phyloP scores from a whole-genome alignment of 1,140 invertebrate species.

The Neodiprion virginianus region DNA sequence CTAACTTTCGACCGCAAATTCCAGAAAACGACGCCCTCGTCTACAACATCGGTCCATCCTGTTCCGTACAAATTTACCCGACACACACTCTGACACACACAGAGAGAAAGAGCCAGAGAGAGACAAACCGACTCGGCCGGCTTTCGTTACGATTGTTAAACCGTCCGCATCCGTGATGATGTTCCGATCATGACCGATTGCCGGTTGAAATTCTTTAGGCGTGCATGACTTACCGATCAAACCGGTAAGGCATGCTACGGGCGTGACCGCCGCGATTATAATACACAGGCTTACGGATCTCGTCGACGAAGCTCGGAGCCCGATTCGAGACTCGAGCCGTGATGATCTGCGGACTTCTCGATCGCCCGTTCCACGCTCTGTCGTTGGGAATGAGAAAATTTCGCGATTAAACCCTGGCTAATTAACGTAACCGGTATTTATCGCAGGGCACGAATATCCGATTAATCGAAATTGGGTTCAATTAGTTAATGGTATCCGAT shows the following conservation, averaged over 20 bases:
- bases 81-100: no score
- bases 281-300: neutral
- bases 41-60: no score
- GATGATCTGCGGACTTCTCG: conserved; percentile 21
- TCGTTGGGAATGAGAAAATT: neutral
- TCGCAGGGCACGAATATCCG: conserved; percentile 45
- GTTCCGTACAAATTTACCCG: no score
- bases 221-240: neutral
- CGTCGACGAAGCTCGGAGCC: conserved; percentile 11
- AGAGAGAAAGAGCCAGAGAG: neutral
- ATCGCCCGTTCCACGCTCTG: neutral
- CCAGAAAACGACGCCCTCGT: no score
- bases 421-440: conserved; percentile 56
- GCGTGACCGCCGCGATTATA: neutral
- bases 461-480: conserved; percentile 54
- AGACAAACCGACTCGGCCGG: neutral
- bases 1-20: neutral
- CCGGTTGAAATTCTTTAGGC: neutral
- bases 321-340: conserved; percentile 7
- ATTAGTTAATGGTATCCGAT: conserved; percentile 54
- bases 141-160: neutral
- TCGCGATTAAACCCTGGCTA: conserved; percentile 33
- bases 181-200: neutral
- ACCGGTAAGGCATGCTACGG: neutral
- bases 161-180: neutral